These are phyloP conservation scores for Rhynchophorus ferrugineus DNA, from an alignment of 1,140 invertebrate genomes.

Conservation along the genomic window DNA sequence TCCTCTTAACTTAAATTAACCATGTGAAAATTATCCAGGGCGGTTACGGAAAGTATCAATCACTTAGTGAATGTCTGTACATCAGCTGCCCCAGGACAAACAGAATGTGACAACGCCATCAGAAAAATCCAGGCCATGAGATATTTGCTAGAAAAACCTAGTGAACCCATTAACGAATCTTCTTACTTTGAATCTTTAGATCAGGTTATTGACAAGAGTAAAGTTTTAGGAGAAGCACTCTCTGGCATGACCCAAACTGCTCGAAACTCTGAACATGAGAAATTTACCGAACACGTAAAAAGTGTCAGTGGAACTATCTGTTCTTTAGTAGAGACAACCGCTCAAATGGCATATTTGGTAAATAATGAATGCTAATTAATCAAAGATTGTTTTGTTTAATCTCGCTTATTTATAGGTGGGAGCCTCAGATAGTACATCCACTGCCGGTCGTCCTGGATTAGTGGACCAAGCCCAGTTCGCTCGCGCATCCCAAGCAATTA, in stretches of 20 bases:
- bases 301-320: conserved; percentile 82
- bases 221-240: conserved; percentile 74
- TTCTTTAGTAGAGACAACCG: conserved; percentile 87
- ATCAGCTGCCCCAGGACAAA: conserved; percentile 78
- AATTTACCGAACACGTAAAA: conserved; percentile 80
- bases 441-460: conserved; percentile 83
- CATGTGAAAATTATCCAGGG: no score
- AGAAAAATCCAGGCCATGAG: conserved; percentile 82
- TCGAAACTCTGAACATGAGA: conserved; percentile 77
- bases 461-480: conserved; percentile 88
- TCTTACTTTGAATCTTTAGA: conserved; percentile 94
- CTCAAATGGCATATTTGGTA: conserved; percentile 87
- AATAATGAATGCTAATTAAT: conserved; percentile 26
- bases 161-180: conserved; percentile 78
- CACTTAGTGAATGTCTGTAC: conserved; percentile 79
- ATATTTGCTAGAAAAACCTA: conserved; percentile 76
- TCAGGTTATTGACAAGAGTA: conserved; percentile 88
- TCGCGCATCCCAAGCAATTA: conserved; percentile 81
- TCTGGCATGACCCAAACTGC: conserved; percentile 90
- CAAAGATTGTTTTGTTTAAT: no score
- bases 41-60: conserved; percentile 90
- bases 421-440: conserved; percentile 81
- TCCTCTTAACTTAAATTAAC: no score
- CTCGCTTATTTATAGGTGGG: conserved; percentile 51
- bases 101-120: conserved; percentile 95